Evolutionary conservation across 53 echinoderm and acorn worm species (phyloP).

Genomic region (Paelopatides confundens): DNA sequence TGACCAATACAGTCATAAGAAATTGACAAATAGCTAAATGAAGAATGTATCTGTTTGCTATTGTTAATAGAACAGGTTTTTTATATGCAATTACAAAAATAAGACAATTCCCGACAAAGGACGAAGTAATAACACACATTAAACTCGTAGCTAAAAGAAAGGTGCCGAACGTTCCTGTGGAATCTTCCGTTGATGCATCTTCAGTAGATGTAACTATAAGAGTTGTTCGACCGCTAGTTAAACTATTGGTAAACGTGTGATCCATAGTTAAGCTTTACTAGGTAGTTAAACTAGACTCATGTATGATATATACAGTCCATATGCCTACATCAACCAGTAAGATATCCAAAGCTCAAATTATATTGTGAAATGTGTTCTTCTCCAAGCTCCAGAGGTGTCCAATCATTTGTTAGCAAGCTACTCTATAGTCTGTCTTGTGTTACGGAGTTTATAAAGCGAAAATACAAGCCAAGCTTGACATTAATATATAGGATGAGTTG

Average conservation of each 20-base stretch:
- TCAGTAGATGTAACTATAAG: background rate
- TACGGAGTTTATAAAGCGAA: too few relatives aligned
- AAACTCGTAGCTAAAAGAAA: constrained; percentile 51
- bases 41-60: constrained; percentile 81
- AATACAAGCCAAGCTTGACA: too few relatives aligned
- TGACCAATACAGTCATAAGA: constrained; percentile 74
- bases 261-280: background rate
- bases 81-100: constrained; percentile 79
- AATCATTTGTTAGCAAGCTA: too few relatives aligned
- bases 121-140: constrained; percentile 67
- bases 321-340: too few relatives aligned
- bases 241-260: background rate
- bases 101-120: constrained; percentile 78
- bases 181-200: background rate
- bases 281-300: too few relatives aligned
- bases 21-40: constrained; percentile 85
- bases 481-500: too few relatives aligned
- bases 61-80: constrained; percentile 76
- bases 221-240: background rate
- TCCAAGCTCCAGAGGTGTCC: too few relatives aligned
- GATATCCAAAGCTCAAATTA: too few relatives aligned
- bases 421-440: too few relatives aligned
- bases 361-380: too few relatives aligned
- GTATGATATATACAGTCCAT: too few relatives aligned
- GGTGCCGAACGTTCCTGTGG: background rate